phyloP scores from a whole-genome alignment of 2,797 vertebrate species.

The Tokudaia tokunoshimensis region DNA sequence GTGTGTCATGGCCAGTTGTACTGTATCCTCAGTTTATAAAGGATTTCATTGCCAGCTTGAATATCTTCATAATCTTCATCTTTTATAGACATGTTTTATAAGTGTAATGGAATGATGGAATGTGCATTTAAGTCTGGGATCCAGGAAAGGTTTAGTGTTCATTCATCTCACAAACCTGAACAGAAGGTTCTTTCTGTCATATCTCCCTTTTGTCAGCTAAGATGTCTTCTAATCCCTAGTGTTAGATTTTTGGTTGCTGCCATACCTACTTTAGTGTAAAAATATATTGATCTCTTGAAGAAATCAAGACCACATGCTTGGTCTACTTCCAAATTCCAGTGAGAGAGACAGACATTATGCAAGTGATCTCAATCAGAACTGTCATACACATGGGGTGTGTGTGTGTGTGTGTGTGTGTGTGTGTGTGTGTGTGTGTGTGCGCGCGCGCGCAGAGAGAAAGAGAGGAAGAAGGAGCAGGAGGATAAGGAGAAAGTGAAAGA shows the following conservation, averaged over 20 bases:
- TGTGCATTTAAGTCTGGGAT: not conserved
- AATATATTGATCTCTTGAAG: not conserved
- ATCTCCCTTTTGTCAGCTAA: not conserved
- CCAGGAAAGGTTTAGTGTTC: not conserved
- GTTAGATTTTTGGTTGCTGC: fast-evolving
- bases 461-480: too few species aligned
- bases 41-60: not conserved
- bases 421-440: not conserved
- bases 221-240: not conserved
- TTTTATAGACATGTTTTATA: not conserved
- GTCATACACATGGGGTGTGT: not conserved
- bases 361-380: too few species aligned
- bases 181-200: not conserved
- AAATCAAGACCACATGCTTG: not conserved
- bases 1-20: not conserved
- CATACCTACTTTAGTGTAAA: not conserved
- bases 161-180: not conserved
- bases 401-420: not conserved
- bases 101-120: not conserved
- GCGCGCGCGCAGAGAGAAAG: not conserved
- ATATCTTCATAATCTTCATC: slow-evolving; percentile 21
- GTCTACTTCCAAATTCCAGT: not conserved
- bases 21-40: fast-evolving
- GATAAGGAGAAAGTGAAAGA: fast-evolving
- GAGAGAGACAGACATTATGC: not conserved